Evolutionary conservation across 2,113 vertebrate species (phyloP).

Genomic region (Setophaga kirtlandii): DNA sequence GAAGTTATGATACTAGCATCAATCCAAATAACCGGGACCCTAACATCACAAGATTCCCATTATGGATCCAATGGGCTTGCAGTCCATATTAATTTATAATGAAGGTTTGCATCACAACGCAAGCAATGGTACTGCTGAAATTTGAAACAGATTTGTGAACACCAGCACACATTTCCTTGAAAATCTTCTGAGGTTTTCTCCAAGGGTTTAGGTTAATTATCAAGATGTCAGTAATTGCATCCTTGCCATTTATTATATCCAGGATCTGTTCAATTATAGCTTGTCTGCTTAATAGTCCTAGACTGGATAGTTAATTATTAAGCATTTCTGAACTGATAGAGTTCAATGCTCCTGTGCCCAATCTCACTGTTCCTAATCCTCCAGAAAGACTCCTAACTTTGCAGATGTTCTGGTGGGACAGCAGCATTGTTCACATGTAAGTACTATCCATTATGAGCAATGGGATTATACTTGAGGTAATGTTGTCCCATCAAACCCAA

Average conservation of each 20-base stretch:
- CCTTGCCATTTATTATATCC: background rate
- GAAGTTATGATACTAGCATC: background rate
- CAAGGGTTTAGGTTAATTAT: background rate
- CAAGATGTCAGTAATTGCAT: background rate
- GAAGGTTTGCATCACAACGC: background rate
- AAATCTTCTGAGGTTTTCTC: background rate
- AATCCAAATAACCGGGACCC: background rate
- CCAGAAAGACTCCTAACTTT: background rate
- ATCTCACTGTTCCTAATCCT: background rate
- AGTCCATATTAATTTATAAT: background rate
- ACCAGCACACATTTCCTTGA: background rate
- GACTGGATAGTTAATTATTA: background rate
- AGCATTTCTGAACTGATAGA: background rate
- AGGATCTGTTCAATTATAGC: background rate
- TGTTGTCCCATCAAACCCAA: background rate
- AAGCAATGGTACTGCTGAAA: background rate
- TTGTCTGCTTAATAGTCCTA: background rate
- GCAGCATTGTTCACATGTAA: background rate
- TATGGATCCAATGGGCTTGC: background rate
- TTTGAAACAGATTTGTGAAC: background rate
- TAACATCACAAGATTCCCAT: background rate
- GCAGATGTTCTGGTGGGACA: background rate
- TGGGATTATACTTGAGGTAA: background rate
- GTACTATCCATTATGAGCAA: background rate
- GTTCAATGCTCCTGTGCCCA: background rate